Percentiles rank a stretch among this genome's conserved stretches.
phyloP scores from a whole-genome alignment of 2,113 vertebrate species.

The Pterocles burchelli region DNA sequence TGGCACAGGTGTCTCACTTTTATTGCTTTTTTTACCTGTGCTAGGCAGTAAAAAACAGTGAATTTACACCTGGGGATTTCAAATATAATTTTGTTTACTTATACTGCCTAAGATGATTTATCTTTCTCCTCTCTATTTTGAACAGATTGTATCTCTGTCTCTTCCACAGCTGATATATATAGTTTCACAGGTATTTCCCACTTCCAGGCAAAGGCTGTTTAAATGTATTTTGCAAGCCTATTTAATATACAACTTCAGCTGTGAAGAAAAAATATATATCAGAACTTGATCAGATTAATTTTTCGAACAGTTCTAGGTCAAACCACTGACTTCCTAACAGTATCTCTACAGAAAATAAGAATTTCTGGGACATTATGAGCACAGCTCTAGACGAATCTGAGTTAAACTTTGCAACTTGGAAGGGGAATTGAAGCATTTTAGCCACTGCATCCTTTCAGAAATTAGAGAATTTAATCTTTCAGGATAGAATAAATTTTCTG shows the following conservation, averaged over 20 bases:
- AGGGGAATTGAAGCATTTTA: not conserved
- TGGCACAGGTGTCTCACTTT: not conserved
- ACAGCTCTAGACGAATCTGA: not conserved
- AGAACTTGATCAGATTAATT: not conserved
- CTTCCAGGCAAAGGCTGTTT: not conserved
- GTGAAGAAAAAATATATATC: not conserved
- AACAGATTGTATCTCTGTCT: not conserved
- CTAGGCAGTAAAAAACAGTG: not conserved
- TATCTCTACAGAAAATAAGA: not conserved
- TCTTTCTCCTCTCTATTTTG: slow-evolving; percentile 1
- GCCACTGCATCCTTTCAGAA: not conserved
- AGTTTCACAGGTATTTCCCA: not conserved
- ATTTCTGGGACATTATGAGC: not conserved
- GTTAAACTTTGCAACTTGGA: not conserved
- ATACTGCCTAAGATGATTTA: not conserved
- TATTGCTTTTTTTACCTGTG: not conserved
- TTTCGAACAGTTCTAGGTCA: not conserved
- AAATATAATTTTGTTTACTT: slow-evolving; percentile 13
- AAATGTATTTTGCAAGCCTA: not conserved
- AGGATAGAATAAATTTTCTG: not conserved
- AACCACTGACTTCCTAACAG: not conserved
- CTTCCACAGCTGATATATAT: not conserved
- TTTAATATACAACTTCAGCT: not conserved
- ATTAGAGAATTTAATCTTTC: not conserved
- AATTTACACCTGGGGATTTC: not conserved